Percentiles rank a stretch among this genome's conserved stretches.
Conservation (phyloP, 2,797 vertebrate genomes). For the Psittacula echo region DNA sequence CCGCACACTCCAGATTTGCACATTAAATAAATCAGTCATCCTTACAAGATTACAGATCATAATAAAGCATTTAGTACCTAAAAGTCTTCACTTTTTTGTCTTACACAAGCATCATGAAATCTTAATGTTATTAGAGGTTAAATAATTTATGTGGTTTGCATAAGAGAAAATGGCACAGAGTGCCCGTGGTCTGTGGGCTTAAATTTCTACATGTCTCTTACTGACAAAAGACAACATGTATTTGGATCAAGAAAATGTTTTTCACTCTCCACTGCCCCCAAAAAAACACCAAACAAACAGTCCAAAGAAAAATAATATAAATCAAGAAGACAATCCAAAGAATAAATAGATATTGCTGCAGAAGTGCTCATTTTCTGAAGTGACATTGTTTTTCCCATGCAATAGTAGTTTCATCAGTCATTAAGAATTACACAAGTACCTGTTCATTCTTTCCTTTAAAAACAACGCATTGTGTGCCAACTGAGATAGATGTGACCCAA, state of each 20-base stretch:
- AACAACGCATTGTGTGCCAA: neutral
- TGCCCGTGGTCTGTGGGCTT: neutral
- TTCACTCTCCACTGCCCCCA: accelerated
- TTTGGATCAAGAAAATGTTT: neutral
- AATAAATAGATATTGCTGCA: neutral
- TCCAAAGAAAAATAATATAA: neutral
- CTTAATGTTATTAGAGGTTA: conserved; percentile 53
- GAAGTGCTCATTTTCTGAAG: neutral
- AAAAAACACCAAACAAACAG: neutral
- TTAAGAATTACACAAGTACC: conserved; percentile 29
- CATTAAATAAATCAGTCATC: neutral
- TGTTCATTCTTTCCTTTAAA: neutral
- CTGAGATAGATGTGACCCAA: conserved; percentile 19
- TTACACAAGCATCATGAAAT: conserved; percentile 51
- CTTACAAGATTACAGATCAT: conserved; percentile 5
- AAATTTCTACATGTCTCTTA: neutral
- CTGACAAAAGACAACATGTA: neutral
- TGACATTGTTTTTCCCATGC: conserved; percentile 11
- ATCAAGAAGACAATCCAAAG: conserved; percentile 28
- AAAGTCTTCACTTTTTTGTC: conserved; percentile 12
- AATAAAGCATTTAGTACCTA: conserved; percentile 44
- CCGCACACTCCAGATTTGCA: neutral
- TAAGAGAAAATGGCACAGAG: neutral
- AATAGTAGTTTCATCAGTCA: conserved; percentile 12
- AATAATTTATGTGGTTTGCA: conserved; percentile 57